Conservation (phyloP, 2,113 vertebrate genomes). For the Pholis gunnellus region DNA sequence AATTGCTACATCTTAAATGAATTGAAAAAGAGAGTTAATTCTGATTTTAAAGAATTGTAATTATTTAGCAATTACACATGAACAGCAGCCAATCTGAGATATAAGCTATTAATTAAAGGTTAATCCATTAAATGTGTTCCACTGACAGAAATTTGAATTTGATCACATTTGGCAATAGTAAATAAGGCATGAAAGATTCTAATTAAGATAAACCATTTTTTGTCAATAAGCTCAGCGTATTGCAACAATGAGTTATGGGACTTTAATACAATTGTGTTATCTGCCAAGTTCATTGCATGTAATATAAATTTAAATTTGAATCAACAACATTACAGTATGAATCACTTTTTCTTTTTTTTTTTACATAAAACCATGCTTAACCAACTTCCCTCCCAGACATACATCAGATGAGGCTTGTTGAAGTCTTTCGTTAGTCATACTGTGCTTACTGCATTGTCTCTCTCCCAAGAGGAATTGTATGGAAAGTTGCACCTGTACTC, state of each 20-base stretch:
- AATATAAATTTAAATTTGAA: background rate
- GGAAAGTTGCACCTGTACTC: background rate
- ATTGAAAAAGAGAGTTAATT: background rate
- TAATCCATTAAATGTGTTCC: conserved; percentile 16
- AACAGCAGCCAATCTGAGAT: background rate
- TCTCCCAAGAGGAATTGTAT: conserved; percentile 20
- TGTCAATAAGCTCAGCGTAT: background rate
- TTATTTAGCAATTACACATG: conserved; percentile 20
- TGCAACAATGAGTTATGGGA: background rate
- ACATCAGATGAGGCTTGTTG: background rate
- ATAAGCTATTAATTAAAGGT: conserved; percentile 26
- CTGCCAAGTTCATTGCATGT: background rate
- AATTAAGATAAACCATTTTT: conserved; percentile 16
- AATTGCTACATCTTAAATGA: background rate
- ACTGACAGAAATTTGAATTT: background rate
- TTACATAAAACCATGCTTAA: background rate
- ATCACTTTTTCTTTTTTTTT: background rate
- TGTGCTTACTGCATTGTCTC: conserved; percentile 6
- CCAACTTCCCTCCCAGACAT: background rate
- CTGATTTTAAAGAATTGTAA: background rate
- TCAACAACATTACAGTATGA: background rate
- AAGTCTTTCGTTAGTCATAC: conserved; percentile 13
- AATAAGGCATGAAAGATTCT: background rate
- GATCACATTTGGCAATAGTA: background rate
- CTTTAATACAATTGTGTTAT: background rate